A percentile compares a stretch with the other conserved stretches of the same genome.
phyloP scores from a whole-genome alignment of 2,888 invertebrate genomes.

The Liposcelis brunnea region DNA sequence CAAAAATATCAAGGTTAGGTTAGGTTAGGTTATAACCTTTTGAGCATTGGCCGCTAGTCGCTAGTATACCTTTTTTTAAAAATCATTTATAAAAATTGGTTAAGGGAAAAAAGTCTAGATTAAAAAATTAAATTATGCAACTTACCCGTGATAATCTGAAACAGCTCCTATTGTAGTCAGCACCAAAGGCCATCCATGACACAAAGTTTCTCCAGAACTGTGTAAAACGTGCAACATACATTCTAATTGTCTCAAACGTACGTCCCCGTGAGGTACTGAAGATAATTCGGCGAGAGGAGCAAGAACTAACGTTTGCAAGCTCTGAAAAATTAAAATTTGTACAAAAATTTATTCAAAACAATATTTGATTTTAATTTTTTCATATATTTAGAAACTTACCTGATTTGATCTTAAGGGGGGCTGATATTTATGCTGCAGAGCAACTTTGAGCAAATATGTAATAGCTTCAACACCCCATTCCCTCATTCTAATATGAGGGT shows the following conservation, averaged over 20 bases:
- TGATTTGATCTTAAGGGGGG: constrained; percentile 71
- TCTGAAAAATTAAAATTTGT: constrained; percentile 25
- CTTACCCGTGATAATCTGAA: constrained; percentile 75
- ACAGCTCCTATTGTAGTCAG: constrained; percentile 92
- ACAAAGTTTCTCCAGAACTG: constrained; percentile 78
- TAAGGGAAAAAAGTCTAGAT: no score
- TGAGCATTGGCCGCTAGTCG: no score
- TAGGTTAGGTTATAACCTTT: no score
- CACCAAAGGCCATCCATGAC: constrained; percentile 89
- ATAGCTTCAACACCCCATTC: constrained; percentile 97
- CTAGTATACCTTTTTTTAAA: no score
- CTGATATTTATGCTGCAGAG: constrained; percentile 70
- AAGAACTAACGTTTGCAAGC: constrained; percentile 69
- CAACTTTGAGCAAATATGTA: constrained; percentile 82
- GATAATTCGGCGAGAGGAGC: constrained; percentile 86
- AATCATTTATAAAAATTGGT: no score
- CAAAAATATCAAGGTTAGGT: no score
- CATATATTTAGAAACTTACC: constrained; percentile 28
- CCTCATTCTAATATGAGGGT: constrained; percentile 85
- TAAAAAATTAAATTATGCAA: no score
- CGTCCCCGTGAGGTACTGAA: constrained; percentile 78
- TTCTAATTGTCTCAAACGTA: constrained; percentile 84
- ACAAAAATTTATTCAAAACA: background rate
- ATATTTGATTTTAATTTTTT: background rate
- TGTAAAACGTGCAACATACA: constrained; percentile 87